Conservation (phyloP, 2,888 invertebrate species). For the Tetropium fuscum region DNA sequence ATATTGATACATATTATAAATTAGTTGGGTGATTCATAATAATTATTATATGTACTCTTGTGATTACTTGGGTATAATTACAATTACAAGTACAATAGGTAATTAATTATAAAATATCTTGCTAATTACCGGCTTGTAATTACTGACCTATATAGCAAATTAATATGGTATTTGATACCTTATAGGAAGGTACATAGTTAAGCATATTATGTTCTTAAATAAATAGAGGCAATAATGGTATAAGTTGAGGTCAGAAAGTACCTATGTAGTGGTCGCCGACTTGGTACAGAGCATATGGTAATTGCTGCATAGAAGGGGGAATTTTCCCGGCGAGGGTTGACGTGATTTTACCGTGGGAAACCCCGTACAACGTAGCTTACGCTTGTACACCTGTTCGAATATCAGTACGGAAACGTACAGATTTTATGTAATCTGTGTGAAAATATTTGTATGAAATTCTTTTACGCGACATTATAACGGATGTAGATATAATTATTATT, state of each 20-base stretch:
- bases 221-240: conserved; percentile 1
- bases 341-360: conserved; percentile 61
- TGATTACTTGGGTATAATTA: too few species aligned
- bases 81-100: too few species aligned
- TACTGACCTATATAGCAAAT: too few species aligned
- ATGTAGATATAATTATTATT: conserved; percentile 23
- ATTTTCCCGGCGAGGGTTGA: conserved; percentile 52
- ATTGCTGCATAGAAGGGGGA: conserved; percentile 44
- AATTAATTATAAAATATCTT: too few species aligned
- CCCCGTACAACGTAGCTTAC: conserved; percentile 26
- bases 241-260: conserved; percentile 22
- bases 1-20: too few species aligned
- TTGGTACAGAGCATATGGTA: conserved; percentile 46
- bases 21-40: too few species aligned
- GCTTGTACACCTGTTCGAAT: conserved; percentile 41
- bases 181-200: too few species aligned
- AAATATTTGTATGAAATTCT: conserved; percentile 32
- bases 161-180: too few species aligned
- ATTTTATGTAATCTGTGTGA: conserved; percentile 31
- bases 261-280: conserved; percentile 28
- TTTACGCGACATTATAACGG: conserved; percentile 25
- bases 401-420: conserved; percentile 21
- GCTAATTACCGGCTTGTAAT: too few species aligned
- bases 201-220: too few species aligned
- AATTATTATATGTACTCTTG: too few species aligned